Percentiles rank a stretch among this genome's conserved stretches.
phyloP scores from a whole-genome alignment of 2,113 vertebrate genomes.

The Progne subis region DNA sequence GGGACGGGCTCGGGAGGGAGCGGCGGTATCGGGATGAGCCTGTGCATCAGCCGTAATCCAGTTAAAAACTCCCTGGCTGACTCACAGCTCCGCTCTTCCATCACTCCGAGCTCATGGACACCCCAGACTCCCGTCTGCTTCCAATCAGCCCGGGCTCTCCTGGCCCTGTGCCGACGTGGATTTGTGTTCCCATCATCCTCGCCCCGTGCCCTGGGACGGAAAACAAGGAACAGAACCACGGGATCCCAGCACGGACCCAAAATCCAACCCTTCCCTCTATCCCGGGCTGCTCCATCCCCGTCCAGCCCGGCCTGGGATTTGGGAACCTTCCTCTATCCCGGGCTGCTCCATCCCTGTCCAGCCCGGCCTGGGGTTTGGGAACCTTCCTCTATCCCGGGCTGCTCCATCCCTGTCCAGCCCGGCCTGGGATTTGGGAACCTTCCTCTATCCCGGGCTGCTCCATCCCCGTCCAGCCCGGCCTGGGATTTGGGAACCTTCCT shows the following conservation, averaged over 20 bases:
- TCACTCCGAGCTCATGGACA: accelerated
- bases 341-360: too few relatives aligned
- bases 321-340: too few relatives aligned
- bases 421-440: too few relatives aligned
- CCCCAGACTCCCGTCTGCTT: background rate
- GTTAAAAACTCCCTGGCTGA: background rate
- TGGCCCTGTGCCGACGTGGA: background rate
- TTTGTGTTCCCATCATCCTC: background rate
- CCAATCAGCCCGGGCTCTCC: background rate
- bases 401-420: too few relatives aligned
- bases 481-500: too few relatives aligned
- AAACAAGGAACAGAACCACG: accelerated
- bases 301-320: background rate
- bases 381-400: too few relatives aligned
- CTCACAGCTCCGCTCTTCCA: background rate
- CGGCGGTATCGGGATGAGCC: background rate
- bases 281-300: background rate
- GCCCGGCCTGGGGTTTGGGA: too few relatives aligned
- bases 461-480: background rate
- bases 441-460: background rate
- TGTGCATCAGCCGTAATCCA: background rate
- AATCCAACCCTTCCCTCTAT: background rate
- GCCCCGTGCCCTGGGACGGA: background rate
- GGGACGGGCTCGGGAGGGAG: background rate
- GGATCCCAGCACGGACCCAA: accelerated